Evolutionary conservation across 2,113 vertebrate genomes (phyloP), one percentile per base, ranked within the genome.

Genomic region (Corythornis vintsioides): DNA sequence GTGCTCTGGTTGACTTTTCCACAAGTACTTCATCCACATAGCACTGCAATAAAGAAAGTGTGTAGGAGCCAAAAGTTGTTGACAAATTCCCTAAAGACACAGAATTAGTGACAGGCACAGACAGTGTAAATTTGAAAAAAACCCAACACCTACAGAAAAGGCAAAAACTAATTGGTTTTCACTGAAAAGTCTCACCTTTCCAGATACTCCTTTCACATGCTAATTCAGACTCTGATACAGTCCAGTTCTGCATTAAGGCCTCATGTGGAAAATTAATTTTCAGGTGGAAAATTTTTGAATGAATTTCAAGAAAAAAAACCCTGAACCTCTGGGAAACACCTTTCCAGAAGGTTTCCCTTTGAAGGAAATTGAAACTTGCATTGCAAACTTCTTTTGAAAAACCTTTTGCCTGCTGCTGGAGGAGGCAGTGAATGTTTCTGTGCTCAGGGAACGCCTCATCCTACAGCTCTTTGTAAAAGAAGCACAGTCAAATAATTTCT

Each of bases 41-140:
- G 20, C 10, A 1, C n/a, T 63, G 7, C 21, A 10, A 13, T 15
- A 60, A 24, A 45, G 33, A 76, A 57, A 1, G 1, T 3, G 19
- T 60, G 47, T 14, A 35, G 38, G 65, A 60, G 8, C 47, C 29
- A 9, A 17, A 72, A 40, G 10, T 26, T 43, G 35, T 3, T 10
- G 3, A 11, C 26, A 20, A 10, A 13, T 66, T 72, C 60, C 47
- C 42, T 13, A 50, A 38, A 66, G 63, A 31, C 33, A 4, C 15
- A 4, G 31, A 50, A 60, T 28, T 7, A 60, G 19, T 13, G 47
- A 66, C 60, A 21, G 33, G 45, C 47, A 45, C 25, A 35, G 57
- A 25, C 5, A 28, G 24, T 16, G 16, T 50, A 25, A 26, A 65
- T 59, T 16, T 18, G 33, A 21, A 35, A 2, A 2, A 25, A 35